Base-by-base conservation (phyloP, 64 coral and sea anemone genomes). In the Stichodactyla mertensii region DNA sequence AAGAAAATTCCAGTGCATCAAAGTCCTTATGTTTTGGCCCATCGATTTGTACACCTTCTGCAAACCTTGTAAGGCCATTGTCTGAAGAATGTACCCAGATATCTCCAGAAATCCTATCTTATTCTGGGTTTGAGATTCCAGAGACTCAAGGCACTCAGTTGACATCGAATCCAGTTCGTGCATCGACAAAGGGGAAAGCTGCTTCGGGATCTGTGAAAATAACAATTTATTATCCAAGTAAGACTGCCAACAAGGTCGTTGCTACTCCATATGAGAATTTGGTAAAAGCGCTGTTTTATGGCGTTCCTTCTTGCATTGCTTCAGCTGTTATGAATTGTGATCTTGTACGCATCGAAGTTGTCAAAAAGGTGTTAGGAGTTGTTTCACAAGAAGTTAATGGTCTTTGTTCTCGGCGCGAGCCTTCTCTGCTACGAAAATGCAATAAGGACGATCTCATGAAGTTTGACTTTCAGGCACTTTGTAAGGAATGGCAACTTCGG, bases 371-470 rank as follows among this genome's bases (percentile, higher is more conserved):
- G 10, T 16, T 59, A 10, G 57, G 57, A 12, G 57, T 59, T 59
- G 10, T 59, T 10, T 12, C 57, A 10, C 9, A 59, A 59, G 57
- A 59, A 59, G 57, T 59, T 2, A 59, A 59, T 59, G 57, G 57
- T 16, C 15, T 59, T 10, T 59, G 57, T 59, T 59, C 57, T 16
- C 71, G 71, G 86, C 19, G 59, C 52, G 22, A 86, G 16, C 89
- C 89, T 60, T 91, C 89, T 26, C 74, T 91, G 11, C 64, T 91
- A 52, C 52, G 84, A 77, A 86, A 91, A 86, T 87, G 83, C 51
- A 28, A 5, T 4, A 84, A 78, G 71, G 61, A 86, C 7, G 84
- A 91, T 81, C 55, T 91, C 14, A 82, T 15, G 13, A 82, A 79
- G 15, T 91, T 91, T 53, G 70, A 79, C 28, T 64, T 86, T 79